Conservation (phyloP, 1,140 invertebrate species). For the Scaptomyza montana region DNA sequence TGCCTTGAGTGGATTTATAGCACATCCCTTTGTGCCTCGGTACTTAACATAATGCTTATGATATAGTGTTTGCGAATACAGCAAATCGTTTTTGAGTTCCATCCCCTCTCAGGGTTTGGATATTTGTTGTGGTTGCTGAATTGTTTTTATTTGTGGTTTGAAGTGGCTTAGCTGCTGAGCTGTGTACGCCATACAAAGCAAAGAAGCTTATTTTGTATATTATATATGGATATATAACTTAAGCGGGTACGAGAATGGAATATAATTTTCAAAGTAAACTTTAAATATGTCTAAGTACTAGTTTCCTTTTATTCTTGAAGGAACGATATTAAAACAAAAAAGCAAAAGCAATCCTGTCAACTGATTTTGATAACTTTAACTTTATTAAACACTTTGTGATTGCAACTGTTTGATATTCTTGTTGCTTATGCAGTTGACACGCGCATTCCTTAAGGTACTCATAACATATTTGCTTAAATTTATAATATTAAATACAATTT, state of each 20-base stretch:
- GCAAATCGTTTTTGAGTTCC: slow-evolving; percentile 60
- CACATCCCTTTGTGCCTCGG: slow-evolving; percentile 34
- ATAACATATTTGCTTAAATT: slow-evolving; percentile 14
- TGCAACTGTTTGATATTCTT: slow-evolving; percentile 1
- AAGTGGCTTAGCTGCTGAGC: slow-evolving; percentile 37
- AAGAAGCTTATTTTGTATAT: slow-evolving; percentile 19
- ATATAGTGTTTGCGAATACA: slow-evolving; percentile 48
- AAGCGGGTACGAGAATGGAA: too few species aligned
- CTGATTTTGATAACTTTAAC: too few species aligned
- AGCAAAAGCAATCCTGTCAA: too few species aligned
- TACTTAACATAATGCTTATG: slow-evolving; percentile 78
- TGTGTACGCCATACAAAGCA: not conserved
- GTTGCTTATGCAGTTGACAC: not conserved
- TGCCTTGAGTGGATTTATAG: slow-evolving; percentile 68
- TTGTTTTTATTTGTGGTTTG: slow-evolving; percentile 6
- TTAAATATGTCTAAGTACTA: too few species aligned
- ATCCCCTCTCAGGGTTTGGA: not conserved
- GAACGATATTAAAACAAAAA: too few species aligned
- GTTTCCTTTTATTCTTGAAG: too few species aligned
- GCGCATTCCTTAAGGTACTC: slow-evolving; percentile 1
- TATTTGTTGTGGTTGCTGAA: slow-evolving; percentile 29
- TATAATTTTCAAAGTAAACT: too few species aligned
- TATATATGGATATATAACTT: not conserved
- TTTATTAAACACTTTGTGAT: not conserved
- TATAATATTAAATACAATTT: slow-evolving; percentile 38